Evolutionary conservation across 2,888 invertebrate genomes (phyloP).

Genomic region (Drosophila maculinotata): DNA sequence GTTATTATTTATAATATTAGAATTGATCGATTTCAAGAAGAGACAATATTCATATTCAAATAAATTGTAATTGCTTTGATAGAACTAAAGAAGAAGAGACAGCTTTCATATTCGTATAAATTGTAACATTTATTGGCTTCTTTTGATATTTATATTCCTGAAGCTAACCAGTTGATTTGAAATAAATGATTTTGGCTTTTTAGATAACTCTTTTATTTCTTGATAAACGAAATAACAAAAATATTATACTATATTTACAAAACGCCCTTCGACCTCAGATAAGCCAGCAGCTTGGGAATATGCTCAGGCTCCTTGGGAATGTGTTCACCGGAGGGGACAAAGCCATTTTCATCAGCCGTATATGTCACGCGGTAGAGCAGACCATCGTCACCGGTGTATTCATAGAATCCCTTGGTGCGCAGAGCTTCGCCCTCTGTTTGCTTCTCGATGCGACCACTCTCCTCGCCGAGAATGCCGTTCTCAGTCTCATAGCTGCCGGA

Average conservation of each 20-base stretch:
- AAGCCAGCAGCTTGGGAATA: constrained; percentile 88
- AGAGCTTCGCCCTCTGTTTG: constrained; percentile 87
- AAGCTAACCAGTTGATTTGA: neutral
- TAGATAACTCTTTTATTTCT: constrained; percentile 37
- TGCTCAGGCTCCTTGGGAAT: constrained; percentile 87
- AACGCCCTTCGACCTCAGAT: constrained; percentile 85
- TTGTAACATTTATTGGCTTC: too few relatives aligned
- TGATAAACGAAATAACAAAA: constrained; percentile 16
- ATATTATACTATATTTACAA: constrained; percentile 25
- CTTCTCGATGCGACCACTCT: constrained; percentile 87
- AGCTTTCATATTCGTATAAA: too few relatives aligned
- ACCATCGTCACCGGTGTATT: constrained; percentile 88
- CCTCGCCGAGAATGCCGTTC: constrained; percentile 86
- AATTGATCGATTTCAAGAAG: too few relatives aligned
- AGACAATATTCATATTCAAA: too few relatives aligned
- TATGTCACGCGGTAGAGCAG: constrained; percentile 86
- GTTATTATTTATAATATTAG: too few relatives aligned
- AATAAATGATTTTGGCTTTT: neutral
- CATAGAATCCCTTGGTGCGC: constrained; percentile 88
- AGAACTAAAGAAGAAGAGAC: too few relatives aligned
- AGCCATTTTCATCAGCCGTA: constrained; percentile 87
- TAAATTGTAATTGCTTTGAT: too few relatives aligned
- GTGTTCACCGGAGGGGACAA: constrained; percentile 84
- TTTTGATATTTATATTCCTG: neutral
- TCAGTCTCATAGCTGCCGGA: constrained; percentile 86